phyloP scores from a whole-genome alignment of 1,140 invertebrate genomes.

The Panagrolaimus sp. region DNA sequence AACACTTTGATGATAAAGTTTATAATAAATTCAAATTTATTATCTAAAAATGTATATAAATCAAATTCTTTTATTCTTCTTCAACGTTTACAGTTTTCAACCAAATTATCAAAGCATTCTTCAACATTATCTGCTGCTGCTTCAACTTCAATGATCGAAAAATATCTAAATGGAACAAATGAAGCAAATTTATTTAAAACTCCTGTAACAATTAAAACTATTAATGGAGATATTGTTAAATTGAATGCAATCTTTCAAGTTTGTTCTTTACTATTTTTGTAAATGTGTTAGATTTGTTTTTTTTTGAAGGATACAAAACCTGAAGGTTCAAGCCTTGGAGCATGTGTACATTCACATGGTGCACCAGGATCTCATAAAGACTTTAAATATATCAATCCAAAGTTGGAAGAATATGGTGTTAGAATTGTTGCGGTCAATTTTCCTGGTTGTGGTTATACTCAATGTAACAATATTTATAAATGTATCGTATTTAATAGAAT shows the following conservation, averaged over 20 bases:
- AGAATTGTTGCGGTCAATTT: constrained; percentile 48
- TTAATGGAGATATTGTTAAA: neutral
- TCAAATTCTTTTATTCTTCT: neutral
- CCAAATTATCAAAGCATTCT: neutral
- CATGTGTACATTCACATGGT: constrained; percentile 38
- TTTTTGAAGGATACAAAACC: constrained; percentile 37
- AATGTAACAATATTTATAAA: constrained; percentile 26
- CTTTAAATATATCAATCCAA: constrained; percentile 48
- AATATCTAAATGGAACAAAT: neutral
- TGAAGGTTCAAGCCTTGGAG: constrained; percentile 23
- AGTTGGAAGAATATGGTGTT: constrained; percentile 27
- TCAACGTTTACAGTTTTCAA: constrained; percentile 4
- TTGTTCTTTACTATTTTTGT: neutral
- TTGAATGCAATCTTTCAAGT: constrained; percentile 21
- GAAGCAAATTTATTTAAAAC: constrained; percentile 5
- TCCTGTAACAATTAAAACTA: constrained; percentile 1
- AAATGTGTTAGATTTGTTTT: neutral
- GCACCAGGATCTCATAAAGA: constrained; percentile 50
- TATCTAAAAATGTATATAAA: constrained; percentile 8
- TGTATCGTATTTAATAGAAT: neutral
- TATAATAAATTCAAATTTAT: no score
- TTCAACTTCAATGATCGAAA: neutral
- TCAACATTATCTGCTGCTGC: neutral
- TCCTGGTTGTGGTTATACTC: constrained; percentile 48
- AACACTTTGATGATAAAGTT: no score